phyloP scores from a whole-genome alignment of 92 coral and sea anemone genomes.

The Bergia puertoricense region DNA sequence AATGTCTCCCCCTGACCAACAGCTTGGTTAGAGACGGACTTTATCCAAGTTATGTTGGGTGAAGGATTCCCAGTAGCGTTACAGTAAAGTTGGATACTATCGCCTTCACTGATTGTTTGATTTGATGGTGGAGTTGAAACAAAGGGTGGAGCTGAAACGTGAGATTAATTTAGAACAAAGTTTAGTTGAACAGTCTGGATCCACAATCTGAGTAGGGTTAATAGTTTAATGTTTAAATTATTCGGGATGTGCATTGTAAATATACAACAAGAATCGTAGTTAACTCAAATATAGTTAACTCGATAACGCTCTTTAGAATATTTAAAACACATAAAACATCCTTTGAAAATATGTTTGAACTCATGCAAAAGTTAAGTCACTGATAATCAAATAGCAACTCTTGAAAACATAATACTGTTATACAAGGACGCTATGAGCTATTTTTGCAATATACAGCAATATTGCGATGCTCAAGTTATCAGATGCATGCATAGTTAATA shows the following conservation, averaged over 20 bases:
- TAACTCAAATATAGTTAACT: no score
- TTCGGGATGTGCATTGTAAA: no score
- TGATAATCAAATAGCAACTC: no score
- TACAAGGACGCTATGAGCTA: no score
- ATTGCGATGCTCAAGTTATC: not conserved
- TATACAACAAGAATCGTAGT: no score
- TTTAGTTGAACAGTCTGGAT: not conserved
- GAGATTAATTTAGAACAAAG: not conserved
- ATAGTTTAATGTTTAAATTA: no score
- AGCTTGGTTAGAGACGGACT: not conserved
- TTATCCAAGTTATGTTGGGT: slow-evolving; percentile 29
- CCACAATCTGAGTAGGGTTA: not conserved
- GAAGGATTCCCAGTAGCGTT: slow-evolving; percentile 27
- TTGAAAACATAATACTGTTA: no score
- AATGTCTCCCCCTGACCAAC: not conserved
- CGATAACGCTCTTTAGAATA: no score
- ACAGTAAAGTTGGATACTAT: slow-evolving; percentile 9
- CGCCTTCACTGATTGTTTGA: slow-evolving; percentile 15
- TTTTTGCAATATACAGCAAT: no score
- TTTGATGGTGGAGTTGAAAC: slow-evolving; percentile 8
- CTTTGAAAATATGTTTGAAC: not conserved
- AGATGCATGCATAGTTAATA: no score
- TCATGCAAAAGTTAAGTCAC: not conserved
- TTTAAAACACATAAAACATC: not conserved
- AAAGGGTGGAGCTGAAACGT: slow-evolving; percentile 11